Conservation (phyloP, 1,140 invertebrate species). For the Atta colombica region DNA sequence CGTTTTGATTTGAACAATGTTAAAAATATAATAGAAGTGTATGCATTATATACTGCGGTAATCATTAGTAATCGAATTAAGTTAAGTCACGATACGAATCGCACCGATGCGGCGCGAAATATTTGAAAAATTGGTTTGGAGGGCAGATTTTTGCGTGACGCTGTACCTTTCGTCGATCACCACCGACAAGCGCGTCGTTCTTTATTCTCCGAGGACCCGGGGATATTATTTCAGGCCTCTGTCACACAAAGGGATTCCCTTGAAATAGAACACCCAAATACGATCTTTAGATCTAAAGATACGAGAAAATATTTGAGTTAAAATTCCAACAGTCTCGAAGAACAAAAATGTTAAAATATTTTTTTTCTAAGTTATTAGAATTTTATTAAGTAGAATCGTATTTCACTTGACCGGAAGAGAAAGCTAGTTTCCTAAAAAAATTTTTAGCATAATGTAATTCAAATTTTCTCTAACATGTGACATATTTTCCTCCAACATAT, state of each 20-base stretch:
- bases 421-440: neutral
- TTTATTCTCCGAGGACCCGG: neutral
- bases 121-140: conserved; percentile 36
- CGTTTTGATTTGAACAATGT: neutral
- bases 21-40: conserved; percentile 2
- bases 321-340: conserved; percentile 17
- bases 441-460: neutral
- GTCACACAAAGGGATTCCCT: conserved; percentile 40
- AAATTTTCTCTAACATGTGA: neutral
- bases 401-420: neutral
- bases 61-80: conserved; percentile 42
- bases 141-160: conserved; percentile 41
- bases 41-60: conserved; percentile 12
- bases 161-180: conserved; percentile 45
- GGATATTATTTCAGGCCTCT: conserved; percentile 34
- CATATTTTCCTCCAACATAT: neutral
- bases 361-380: neutral
- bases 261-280: conserved; percentile 47
- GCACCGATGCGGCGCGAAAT: neutral
- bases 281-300: conserved; percentile 32
- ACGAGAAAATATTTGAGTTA: conserved; percentile 40
- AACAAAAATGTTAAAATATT: neutral
- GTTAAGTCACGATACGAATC: conserved; percentile 19
- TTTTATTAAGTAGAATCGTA: neutral
- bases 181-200: conserved; percentile 39